phyloP scores from a whole-genome alignment of 2,113 vertebrate species.

The Mobula hypostoma region DNA sequence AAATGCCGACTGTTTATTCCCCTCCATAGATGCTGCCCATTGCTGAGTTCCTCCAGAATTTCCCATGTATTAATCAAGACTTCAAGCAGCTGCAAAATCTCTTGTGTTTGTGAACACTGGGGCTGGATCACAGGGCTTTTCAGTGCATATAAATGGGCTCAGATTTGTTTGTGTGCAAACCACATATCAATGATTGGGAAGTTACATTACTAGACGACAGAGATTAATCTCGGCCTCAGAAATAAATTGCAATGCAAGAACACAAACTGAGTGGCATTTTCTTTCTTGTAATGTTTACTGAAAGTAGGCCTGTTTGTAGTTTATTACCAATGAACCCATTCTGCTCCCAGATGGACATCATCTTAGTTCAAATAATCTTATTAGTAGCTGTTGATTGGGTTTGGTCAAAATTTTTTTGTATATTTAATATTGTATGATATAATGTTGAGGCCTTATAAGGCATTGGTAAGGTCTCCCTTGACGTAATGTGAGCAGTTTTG shows the following conservation, averaged over 20 bases:
- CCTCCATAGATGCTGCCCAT: too few relatives aligned
- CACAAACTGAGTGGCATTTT: not conserved
- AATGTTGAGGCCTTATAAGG: too few relatives aligned
- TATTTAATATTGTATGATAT: not conserved
- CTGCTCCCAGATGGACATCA: not conserved
- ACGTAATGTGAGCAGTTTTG: too few relatives aligned
- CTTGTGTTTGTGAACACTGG: too few relatives aligned
- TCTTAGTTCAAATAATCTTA: not conserved
- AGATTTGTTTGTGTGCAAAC: not conserved
- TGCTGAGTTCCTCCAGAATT: too few relatives aligned
- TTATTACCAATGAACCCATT: not conserved
- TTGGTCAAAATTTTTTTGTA: not conserved
- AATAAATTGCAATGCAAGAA: not conserved
- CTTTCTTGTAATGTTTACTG: not conserved
- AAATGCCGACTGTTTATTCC: too few relatives aligned
- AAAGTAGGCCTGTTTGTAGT: not conserved
- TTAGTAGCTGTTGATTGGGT: not conserved
- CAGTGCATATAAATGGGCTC: not conserved
- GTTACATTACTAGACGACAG: not conserved
- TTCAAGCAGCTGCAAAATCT: too few relatives aligned
- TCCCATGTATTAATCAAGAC: too few relatives aligned
- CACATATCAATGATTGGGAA: not conserved
- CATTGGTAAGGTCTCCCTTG: too few relatives aligned
- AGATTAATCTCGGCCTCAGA: not conserved
- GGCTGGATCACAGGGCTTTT: not conserved